These are phyloP conservation scores for Hyperopisus bebe DNA, from an alignment of 2,113 vertebrate genomes.

Conservation along the genomic window DNA sequence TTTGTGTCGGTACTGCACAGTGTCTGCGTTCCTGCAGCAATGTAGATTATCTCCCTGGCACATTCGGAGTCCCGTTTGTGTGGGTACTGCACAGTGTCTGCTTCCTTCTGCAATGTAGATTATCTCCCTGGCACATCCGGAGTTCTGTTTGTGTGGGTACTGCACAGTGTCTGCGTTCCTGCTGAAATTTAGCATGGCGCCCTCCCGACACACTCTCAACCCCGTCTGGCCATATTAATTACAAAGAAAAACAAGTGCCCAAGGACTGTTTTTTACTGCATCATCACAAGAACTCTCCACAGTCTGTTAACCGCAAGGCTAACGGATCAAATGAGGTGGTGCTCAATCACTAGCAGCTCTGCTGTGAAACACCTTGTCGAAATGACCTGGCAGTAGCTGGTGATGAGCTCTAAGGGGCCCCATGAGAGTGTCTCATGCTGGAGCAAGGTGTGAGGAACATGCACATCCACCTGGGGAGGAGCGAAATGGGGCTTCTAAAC, in stretches of 20 bases:
- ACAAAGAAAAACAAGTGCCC: constrained; percentile 41
- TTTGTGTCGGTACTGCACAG: not conserved
- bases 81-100: not conserved
- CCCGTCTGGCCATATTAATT: constrained; percentile 62
- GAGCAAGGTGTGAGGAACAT: not conserved
- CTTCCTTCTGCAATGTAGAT: no score
- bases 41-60: no score
- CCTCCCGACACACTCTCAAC: constrained; percentile 22
- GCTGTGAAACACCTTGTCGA: constrained; percentile 43
- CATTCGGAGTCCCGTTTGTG: no score
- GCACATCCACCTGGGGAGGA: not conserved
- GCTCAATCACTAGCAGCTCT: constrained; percentile 54
- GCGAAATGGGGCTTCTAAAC: not conserved
- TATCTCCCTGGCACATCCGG: not conserved
- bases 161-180: not conserved
- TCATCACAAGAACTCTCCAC: constrained; percentile 46
- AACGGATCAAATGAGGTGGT: constrained; percentile 59
- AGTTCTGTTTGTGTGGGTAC: not conserved
- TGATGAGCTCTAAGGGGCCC: not conserved
- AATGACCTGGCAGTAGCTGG: constrained; percentile 42
- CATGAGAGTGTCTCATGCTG: not conserved
- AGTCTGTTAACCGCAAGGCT: constrained; percentile 55
- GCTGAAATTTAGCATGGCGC: not conserved
- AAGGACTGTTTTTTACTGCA: constrained; percentile 56
- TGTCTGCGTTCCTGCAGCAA: no score